A percentile compares a stretch with the other conserved stretches of the same genome.
Conservation (phyloP, 2,113 vertebrate genomes). For the human region DNA sequence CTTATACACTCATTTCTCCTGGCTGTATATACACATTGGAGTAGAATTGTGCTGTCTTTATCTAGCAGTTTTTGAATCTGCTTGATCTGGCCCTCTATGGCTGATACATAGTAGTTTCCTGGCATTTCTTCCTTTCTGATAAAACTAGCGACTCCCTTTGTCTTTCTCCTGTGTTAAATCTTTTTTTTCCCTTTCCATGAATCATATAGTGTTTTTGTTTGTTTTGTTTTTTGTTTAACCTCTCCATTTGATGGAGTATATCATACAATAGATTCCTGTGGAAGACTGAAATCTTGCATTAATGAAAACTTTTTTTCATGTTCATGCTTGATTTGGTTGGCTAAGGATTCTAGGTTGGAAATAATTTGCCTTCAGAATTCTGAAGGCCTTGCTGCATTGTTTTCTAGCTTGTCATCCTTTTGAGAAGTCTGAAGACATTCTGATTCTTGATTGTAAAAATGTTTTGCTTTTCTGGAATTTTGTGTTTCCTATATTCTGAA, state of each 20-base stretch:
- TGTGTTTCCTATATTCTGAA: background rate
- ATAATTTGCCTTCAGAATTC: slow-evolving; percentile 49
- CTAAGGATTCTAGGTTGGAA: background rate
- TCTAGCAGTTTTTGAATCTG: background rate
- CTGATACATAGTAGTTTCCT: background rate
- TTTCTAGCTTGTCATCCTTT: background rate
- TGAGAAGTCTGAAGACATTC: slow-evolving; percentile 10
- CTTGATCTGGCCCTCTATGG: background rate
- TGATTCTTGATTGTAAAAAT: background rate
- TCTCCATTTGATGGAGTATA: background rate
- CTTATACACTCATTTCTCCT: background rate
- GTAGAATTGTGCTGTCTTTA: background rate
- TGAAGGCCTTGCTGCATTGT: background rate
- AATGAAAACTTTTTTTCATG: background rate
- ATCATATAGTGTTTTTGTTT: background rate
- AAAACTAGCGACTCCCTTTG: background rate
- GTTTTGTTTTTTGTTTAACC: background rate
- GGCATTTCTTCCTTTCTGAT: background rate
- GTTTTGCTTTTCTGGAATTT: slow-evolving; percentile 1
- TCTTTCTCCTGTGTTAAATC: background rate
- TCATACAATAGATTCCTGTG: background rate
- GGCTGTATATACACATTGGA: background rate
- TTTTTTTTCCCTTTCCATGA: background rate
- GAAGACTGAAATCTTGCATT: background rate
- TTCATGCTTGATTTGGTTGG: background rate